Conservation (phyloP, 2,797 vertebrate genomes). For the Melopsittacus undulatus region DNA sequence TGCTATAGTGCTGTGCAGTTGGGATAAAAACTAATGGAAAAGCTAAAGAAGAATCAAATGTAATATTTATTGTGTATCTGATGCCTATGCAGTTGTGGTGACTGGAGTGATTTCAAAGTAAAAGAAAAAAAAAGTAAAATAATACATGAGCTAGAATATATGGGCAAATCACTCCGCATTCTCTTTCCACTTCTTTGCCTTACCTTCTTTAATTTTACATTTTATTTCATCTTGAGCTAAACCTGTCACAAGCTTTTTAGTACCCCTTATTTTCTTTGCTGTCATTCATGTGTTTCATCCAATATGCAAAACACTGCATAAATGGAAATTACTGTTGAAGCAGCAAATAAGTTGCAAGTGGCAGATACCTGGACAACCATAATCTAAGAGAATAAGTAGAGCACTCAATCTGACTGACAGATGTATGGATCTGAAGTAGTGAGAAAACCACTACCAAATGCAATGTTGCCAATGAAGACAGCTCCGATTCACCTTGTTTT, state of each 20-base stretch:
- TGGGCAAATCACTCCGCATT: not conserved
- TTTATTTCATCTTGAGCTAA: not conserved
- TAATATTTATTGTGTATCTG: conserved; percentile 2
- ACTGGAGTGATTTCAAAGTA: not conserved
- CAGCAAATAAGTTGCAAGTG: not conserved
- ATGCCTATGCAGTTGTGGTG: not conserved
- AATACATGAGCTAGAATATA: not conserved
- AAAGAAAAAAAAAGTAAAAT: not conserved
- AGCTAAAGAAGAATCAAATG: not conserved
- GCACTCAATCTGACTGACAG: not conserved
- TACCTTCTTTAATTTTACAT: not conserved
- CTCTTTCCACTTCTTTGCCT: not conserved
- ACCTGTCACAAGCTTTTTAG: not conserved
- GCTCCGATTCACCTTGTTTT: not conserved
- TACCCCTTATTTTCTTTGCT: not conserved
- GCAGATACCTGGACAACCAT: not conserved
- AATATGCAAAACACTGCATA: not conserved
- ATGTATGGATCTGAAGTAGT: not conserved
- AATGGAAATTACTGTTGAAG: not conserved
- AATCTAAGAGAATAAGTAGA: not conserved
- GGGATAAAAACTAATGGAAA: not conserved
- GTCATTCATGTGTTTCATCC: not conserved
- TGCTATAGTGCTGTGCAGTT: not conserved
- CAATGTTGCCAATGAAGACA: not conserved
- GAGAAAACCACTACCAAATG: not conserved